Evolutionary conservation across 2,113 vertebrate genomes (phyloP), one percentile per base, ranked within the genome.

Genomic region (Corvus moneduloides): DNA sequence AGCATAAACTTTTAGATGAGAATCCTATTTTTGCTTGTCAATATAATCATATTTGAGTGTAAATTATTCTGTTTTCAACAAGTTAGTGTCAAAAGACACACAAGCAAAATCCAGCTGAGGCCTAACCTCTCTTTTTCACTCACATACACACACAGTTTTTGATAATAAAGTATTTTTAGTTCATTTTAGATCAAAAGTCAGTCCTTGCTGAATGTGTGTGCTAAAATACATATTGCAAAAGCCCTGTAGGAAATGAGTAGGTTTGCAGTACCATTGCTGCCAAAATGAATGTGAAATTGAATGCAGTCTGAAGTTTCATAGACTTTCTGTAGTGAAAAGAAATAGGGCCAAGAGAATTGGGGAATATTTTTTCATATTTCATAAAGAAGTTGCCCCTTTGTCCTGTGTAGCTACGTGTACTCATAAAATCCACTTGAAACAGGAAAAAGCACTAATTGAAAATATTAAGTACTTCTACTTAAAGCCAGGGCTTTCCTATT

Each of bases 161-260:
- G 11, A 69, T 76, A 85, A 91, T 63, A 75, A 92, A 72, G 35
- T 91, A 91, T 74, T 95, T 95, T 97, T 88, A 77, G 67, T 59
- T 86, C 59, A 83, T 91, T 91, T 94, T 75, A 93, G 67, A 94
- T 95, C 89, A 96, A 72, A 89, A 94, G 85, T 93, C 89, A 96
- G 77, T 73, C 83, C 68, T 32, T 87, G 51, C 73, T 78, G 86
- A 87, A 77, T 66, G 52, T 62, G 73, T 94, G 48, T 39, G 66
- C 79, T 94, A 87, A 94, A 94, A 87, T 66, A 95, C 37, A 67
- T 89, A 69, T 44, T 93, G 86, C 87, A 96, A 85, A 95, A 95
- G 24, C 85, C 76, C 87, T 90, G 83, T 72, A 96, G 92, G 87
- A 96, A 95, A 86, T 92, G 30, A 82, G 71, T 46, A 84, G 67